These are phyloP conservation scores for Frankliniella intonsa DNA, from an alignment of 2,888 invertebrate genomes.

Conservation along the genomic window DNA sequence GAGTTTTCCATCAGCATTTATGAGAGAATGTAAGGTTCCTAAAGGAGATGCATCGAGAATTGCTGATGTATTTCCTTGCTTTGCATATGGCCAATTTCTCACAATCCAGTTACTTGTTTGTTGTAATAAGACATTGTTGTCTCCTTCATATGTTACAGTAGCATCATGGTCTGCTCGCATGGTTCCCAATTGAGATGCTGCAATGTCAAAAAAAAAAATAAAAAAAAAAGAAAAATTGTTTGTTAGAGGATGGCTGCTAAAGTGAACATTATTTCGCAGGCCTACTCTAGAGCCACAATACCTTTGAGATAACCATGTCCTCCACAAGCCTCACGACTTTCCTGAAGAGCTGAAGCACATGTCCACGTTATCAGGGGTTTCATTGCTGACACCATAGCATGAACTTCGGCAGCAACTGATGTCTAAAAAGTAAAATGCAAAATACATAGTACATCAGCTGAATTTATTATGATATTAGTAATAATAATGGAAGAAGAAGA, in stretches of 20 bases:
- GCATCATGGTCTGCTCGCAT: slow-evolving; percentile 84
- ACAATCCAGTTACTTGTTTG: slow-evolving; percentile 82
- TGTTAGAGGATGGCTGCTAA: neutral
- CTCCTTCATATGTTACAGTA: slow-evolving; percentile 87
- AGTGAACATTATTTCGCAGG: neutral
- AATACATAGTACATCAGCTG: neutral
- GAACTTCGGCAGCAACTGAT: slow-evolving; percentile 63
- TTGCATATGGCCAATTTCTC: slow-evolving; percentile 33
- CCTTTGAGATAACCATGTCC: slow-evolving; percentile 78
- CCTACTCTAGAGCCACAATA: slow-evolving; percentile 37
- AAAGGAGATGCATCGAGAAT: slow-evolving; percentile 59
- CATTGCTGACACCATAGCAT: slow-evolving; percentile 62
- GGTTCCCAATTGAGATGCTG: slow-evolving; percentile 77
- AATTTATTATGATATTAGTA: neutral
- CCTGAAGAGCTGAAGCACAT: slow-evolving; percentile 69
- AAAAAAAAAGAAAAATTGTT: slow-evolving; percentile 24
- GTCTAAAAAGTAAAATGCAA: slow-evolving; percentile 49
- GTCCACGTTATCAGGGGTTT: slow-evolving; percentile 73
- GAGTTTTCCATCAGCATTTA: slow-evolving; percentile 51
- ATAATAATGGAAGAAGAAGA: neutral
- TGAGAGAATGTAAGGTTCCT: slow-evolving; percentile 65
- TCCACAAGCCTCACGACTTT: slow-evolving; percentile 81
- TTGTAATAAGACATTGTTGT: slow-evolving; percentile 87
- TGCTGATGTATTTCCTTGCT: neutral
- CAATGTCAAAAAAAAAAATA: slow-evolving; percentile 32